phyloP scores from a whole-genome alignment of 2,888 invertebrate species.

The Stramonita haemastoma region DNA sequence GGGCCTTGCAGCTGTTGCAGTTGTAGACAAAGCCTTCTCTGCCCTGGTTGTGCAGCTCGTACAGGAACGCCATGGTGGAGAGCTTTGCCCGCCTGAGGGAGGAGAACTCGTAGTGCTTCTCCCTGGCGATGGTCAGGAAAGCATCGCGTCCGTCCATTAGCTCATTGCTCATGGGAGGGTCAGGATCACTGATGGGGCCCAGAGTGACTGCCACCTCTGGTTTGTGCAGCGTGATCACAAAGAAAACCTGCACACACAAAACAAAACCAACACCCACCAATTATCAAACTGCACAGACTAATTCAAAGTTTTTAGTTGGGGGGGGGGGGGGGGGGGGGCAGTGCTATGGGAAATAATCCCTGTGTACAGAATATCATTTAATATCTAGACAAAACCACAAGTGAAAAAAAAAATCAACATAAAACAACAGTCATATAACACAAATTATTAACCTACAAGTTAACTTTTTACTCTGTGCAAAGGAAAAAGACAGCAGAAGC shows the following conservation, averaged over 20 bases:
- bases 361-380: too few species aligned
- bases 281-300: too few species aligned
- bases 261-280: too few species aligned
- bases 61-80: constrained; percentile 97
- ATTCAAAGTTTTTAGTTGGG: too few species aligned
- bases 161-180: constrained; percentile 95
- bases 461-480: too few species aligned
- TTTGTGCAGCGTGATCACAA: constrained; percentile 98
- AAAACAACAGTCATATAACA: too few species aligned
- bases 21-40: constrained; percentile 98
- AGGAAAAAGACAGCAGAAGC: too few species aligned
- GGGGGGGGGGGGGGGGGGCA: too few species aligned
- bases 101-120: constrained; percentile 99
- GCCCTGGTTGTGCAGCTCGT: constrained; percentile 98
- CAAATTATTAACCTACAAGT: too few species aligned
- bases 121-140: constrained; percentile 97
- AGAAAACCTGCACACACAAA: constrained; percentile 86
- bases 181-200: constrained; percentile 96
- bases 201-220: constrained; percentile 93
- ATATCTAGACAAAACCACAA: too few species aligned
- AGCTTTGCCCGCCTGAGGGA: constrained; percentile 95
- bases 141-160: constrained; percentile 99
- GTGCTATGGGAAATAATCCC: too few species aligned
- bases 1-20: constrained; percentile 97
- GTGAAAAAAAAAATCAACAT: too few species aligned